These are phyloP conservation scores for Prolemur simus DNA, from an alignment of 2,113 vertebrate species.

Conservation along the genomic window DNA sequence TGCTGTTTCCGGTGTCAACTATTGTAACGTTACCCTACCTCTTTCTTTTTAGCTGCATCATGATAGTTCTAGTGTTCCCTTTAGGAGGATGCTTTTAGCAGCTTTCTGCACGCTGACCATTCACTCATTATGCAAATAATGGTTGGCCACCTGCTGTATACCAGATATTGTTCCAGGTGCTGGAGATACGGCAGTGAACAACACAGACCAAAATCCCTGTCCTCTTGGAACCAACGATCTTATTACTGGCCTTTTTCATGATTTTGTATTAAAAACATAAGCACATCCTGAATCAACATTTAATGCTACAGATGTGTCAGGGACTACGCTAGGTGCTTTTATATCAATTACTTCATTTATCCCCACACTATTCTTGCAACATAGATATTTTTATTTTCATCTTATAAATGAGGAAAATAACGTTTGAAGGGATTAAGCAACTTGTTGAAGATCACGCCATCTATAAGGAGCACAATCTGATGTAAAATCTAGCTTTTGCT, in stretches of 20 bases:
- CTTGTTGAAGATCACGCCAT: not conserved
- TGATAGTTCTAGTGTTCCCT: not conserved
- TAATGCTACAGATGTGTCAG: not conserved
- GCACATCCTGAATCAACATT: not conserved
- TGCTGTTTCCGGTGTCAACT: not conserved
- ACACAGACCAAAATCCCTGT: not conserved
- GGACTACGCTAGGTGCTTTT: not conserved
- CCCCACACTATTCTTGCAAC: not conserved
- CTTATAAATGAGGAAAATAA: slow-evolving; percentile 1
- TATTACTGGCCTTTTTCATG: not conserved
- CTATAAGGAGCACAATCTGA: not conserved
- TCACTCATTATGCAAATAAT: not conserved
- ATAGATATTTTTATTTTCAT: slow-evolving; percentile 14
- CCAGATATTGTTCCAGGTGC: not conserved
- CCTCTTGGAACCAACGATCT: not conserved
- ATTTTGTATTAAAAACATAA: not conserved
- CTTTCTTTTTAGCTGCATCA: not conserved
- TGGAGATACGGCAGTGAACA: not conserved
- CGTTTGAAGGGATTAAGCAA: not conserved
- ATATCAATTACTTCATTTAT: not conserved
- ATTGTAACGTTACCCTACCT: not conserved
- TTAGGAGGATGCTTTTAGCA: not conserved
- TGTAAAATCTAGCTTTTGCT: slow-evolving; percentile 18
- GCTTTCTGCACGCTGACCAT: not conserved
- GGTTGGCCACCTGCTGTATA: not conserved